Evolutionary conservation across 2,113 vertebrate species (phyloP).

Genomic region (Misgurnus mizolepis): DNA sequence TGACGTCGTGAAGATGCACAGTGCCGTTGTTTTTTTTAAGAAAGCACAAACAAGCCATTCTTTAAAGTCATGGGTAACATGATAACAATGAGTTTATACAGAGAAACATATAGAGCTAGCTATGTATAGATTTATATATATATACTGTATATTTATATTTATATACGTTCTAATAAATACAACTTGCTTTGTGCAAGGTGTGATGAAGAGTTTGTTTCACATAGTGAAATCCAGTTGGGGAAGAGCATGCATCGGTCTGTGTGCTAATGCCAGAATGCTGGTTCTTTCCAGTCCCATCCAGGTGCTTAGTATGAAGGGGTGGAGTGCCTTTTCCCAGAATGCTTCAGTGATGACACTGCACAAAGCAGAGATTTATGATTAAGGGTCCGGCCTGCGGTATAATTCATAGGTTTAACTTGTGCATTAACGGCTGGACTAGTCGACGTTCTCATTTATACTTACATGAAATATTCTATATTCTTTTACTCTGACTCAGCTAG

Average conservation of each 20-base stretch:
- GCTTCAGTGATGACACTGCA: constrained; percentile 67
- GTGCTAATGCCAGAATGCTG: constrained; percentile 71
- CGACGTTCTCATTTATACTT: constrained; percentile 32
- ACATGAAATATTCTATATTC: constrained; percentile 51
- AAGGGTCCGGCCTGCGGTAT: background rate
- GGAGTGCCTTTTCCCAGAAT: constrained; percentile 66
- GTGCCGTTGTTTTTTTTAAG: constrained; percentile 38
- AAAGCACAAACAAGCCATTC: constrained; percentile 69
- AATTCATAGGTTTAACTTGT: background rate
- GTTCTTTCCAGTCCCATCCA: constrained; percentile 64
- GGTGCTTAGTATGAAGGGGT: constrained; percentile 62
- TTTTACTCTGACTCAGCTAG: constrained; percentile 63
- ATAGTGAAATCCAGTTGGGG: constrained; percentile 74
- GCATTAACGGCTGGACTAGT: constrained; percentile 2
- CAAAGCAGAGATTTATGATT: constrained; percentile 44
- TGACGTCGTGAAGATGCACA: constrained; percentile 57
- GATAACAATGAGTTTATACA: constrained; percentile 72
- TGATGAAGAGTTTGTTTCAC: constrained; percentile 67
- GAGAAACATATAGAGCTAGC: constrained; percentile 60
- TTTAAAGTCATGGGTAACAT: constrained; percentile 62
- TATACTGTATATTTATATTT: too few relatives aligned
- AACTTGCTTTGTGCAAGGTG: constrained; percentile 69
- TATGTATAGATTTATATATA: constrained; percentile 59
- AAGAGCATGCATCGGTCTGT: constrained; percentile 78
- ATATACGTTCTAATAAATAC: constrained; percentile 72